Percentiles rank a stretch among this genome's conserved stretches.
Evolutionary conservation across 2,888 invertebrate species (phyloP).

Genomic region (Chalcosyrphus nemorum): DNA sequence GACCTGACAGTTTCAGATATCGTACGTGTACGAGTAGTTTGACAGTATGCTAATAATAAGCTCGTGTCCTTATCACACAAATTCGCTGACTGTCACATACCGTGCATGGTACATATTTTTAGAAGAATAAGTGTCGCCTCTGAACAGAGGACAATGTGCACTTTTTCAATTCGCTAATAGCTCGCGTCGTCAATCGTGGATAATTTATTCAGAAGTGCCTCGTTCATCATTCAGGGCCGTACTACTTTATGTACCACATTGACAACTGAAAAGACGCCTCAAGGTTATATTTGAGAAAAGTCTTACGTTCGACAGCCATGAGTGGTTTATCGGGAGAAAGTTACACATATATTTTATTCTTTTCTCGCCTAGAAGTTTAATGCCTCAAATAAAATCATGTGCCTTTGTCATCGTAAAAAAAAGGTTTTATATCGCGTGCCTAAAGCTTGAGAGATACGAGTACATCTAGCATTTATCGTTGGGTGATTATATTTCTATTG

Average conservation of each 20-base stretch:
- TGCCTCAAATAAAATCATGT: neutral
- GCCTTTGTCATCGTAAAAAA: neutral
- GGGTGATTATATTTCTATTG: neutral
- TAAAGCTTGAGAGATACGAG: neutral
- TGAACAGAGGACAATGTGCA: neutral
- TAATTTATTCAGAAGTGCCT: conserved; percentile 13
- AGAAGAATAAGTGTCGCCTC: neutral
- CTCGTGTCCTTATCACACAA: neutral
- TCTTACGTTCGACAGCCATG: neutral
- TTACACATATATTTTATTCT: too few species aligned
- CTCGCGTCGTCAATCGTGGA: neutral
- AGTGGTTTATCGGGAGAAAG: conserved; percentile 36
- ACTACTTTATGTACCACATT: too few species aligned
- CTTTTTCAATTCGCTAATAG: conserved; percentile 15
- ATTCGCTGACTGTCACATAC: neutral
- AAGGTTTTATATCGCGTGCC: neutral
- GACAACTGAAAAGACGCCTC: neutral
- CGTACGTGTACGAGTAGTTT: conserved; percentile 1
- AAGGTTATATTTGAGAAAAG: conserved; percentile 8
- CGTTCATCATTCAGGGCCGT: neutral
- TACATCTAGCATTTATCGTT: neutral
- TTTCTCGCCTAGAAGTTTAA: neutral
- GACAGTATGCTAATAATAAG: conserved; percentile 6
- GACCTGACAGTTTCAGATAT: conserved; percentile 1
- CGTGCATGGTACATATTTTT: neutral